Conservation (phyloP, 2,888 invertebrate genomes). For the Epirrhoe tristata region DNA sequence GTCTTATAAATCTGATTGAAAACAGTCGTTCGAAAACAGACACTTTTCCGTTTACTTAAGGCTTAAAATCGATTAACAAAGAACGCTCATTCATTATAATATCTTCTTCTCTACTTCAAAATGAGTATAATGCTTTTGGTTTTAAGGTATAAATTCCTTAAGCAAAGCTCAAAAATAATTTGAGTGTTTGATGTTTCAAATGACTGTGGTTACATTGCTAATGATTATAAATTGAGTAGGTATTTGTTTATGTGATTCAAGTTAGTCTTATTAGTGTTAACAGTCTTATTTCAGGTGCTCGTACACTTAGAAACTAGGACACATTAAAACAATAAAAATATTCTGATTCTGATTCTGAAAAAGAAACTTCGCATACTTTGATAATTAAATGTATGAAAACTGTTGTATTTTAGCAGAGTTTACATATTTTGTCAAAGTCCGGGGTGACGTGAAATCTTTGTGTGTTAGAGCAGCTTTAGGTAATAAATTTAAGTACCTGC, state of each 20-base stretch:
- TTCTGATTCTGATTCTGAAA: too few relatives aligned
- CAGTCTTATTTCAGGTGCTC: not conserved
- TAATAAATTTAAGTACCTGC: too few relatives aligned
- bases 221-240: conserved; percentile 12
- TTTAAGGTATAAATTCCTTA: not conserved
- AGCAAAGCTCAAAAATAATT: not conserved
- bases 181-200: not conserved
- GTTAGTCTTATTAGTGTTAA: not conserved
- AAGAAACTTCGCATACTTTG: too few relatives aligned
- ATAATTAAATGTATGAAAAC: too few relatives aligned
- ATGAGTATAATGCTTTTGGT: not conserved
- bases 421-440: too few relatives aligned
- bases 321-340: too few relatives aligned
- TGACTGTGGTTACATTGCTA: not conserved
- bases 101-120: not conserved
- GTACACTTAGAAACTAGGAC: too few relatives aligned
- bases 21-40: conserved; percentile 7
- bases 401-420: too few relatives aligned
- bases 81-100: not conserved
- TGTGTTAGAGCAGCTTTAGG: too few relatives aligned
- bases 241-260: conserved; percentile 1
- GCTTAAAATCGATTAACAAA: not conserved
- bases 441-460: too few relatives aligned
- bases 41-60: not conserved
- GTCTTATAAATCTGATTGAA: not conserved